Conservation (phyloP, 2,797 vertebrate genomes). For the Gymnoscopelus braueri region DNA sequence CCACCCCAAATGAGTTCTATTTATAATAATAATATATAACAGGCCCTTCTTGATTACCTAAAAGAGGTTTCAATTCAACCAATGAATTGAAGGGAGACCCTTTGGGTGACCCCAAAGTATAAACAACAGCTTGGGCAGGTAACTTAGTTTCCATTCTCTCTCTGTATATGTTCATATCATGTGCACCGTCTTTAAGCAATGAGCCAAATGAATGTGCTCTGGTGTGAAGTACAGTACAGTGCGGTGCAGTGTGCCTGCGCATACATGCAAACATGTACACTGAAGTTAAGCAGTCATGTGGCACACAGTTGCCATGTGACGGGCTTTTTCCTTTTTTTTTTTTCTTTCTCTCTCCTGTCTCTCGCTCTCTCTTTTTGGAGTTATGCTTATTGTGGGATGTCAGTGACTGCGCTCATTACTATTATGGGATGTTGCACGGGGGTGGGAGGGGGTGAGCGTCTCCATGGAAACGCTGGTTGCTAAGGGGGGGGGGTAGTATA, state of each 20-base stretch:
- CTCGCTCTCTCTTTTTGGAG: slow-evolving; percentile 79
- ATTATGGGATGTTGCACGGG: slow-evolving; percentile 84
- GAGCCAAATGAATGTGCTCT: slow-evolving; percentile 38
- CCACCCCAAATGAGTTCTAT: too few species aligned
- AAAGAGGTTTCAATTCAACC: not conserved
- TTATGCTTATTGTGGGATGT: slow-evolving; percentile 90
- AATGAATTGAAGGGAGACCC: not conserved
- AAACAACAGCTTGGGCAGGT: not conserved
- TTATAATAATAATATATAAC: not conserved
- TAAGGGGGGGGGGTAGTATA: slow-evolving; percentile 79
- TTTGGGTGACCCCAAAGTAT: slow-evolving; percentile 9
- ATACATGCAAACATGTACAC: slow-evolving; percentile 73
- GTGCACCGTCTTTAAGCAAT: slow-evolving; percentile 17
- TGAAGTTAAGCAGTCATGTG: slow-evolving; percentile 81
- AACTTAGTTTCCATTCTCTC: not conserved
- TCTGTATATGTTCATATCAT: not conserved
- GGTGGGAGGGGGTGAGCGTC: slow-evolving; percentile 75
- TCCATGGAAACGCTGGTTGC: slow-evolving; percentile 82
- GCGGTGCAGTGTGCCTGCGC: slow-evolving; percentile 15
- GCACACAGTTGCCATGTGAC: slow-evolving; percentile 81
- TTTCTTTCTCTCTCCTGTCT: slow-evolving; percentile 53
- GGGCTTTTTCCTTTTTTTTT: slow-evolving; percentile 39
- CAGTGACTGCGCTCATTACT: slow-evolving; percentile 84
- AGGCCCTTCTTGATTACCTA: not conserved
- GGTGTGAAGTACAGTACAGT: slow-evolving; percentile 34